Evolutionary conservation across 2,113 vertebrate species (phyloP), one percentile per base, ranked within the genome.

Genomic region (Dasyprocta punctata): DNA sequence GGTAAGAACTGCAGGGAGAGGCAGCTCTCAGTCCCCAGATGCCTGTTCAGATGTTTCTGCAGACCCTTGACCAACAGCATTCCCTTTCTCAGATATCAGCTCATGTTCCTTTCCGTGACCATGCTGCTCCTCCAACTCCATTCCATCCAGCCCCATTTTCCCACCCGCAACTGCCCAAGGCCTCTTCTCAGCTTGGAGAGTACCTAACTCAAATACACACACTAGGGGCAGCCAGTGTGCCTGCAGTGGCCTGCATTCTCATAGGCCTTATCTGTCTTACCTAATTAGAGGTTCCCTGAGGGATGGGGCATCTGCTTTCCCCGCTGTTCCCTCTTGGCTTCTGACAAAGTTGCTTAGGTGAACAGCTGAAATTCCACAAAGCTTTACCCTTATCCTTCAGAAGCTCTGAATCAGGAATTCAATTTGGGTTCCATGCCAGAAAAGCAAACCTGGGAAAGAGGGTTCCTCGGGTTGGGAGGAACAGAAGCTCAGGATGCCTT

Each of bases 361-460:
- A 10, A 10, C 3, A 63, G n/a, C 19, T 65, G 26, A 88, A 41
- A 73, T 10, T 19, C 61, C 36, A 44, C 44, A 52, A 28, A 89
- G 36, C 12, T n/a, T 93, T 95, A 14, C 19, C 26, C 36, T 85
- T 36, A 20, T 41, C 26, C 71, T 63, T 38, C 84, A 90, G 77
- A 94, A 86, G 36, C 38, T 69, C 81, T 85, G 81, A 88, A 63
- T 73, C 41, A 75, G 38, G 58, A 56, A 60, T 67, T 95, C 41
- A 33, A 4, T 54, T 30, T 54, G 20, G 4, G 47, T 84, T 92
- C 17, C n/a, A 82, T 22, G 69, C 30, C 63, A 75, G 36, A 56
- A 7, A 90, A 36, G 9, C 61, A 86, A 86, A 14, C 28, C 36
- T 41, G 0, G 52, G 41, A 60, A n/a, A 78, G 41, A 73, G 33